A percentile compares a stretch with the other conserved stretches of the same genome.
These are phyloP conservation scores for Boleophthalmus pectinirostris DNA, from an alignment of 2,113 vertebrate species.

Conservation along the genomic window DNA sequence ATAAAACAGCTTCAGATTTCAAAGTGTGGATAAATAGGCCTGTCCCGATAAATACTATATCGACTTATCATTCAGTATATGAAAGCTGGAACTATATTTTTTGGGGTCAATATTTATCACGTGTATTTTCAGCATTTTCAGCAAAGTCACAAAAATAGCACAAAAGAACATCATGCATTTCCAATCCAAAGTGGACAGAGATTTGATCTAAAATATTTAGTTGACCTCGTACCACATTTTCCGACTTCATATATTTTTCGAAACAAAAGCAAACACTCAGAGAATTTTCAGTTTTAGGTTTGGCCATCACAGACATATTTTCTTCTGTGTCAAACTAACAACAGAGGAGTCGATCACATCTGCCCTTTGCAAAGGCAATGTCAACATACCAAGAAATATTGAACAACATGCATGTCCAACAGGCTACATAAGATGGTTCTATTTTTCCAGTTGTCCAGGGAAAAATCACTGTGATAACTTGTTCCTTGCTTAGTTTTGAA, in stretches of 20 bases:
- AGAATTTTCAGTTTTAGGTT: neutral
- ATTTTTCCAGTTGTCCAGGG: slow-evolving; percentile 28
- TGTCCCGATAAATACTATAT: too few species aligned
- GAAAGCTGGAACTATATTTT: too few species aligned
- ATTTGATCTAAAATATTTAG: neutral
- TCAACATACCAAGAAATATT: slow-evolving; percentile 29
- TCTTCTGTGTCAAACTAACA: slow-evolving; percentile 28
- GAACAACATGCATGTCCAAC: slow-evolving; percentile 7
- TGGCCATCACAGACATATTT: slow-evolving; percentile 10
- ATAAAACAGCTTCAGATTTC: slow-evolving; percentile 22
- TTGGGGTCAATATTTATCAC: too few species aligned
- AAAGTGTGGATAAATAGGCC: slow-evolving; percentile 10
- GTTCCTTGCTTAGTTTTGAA: slow-evolving; percentile 42
- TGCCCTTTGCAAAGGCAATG: slow-evolving; percentile 17
- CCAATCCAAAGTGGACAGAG: neutral
- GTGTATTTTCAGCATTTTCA: too few species aligned
- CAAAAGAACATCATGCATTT: neutral
- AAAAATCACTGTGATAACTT: slow-evolving; percentile 27
- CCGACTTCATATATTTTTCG: neutral
- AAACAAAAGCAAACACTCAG: neutral
- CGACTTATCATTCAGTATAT: too few species aligned
- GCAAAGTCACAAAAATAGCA: neutral
- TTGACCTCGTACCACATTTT: slow-evolving; percentile 4
- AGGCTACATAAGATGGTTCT: neutral
- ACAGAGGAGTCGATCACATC: neutral